Conservation (phyloP, 2,888 invertebrate genomes). For the Sepioteuthis lessoniana region DNA sequence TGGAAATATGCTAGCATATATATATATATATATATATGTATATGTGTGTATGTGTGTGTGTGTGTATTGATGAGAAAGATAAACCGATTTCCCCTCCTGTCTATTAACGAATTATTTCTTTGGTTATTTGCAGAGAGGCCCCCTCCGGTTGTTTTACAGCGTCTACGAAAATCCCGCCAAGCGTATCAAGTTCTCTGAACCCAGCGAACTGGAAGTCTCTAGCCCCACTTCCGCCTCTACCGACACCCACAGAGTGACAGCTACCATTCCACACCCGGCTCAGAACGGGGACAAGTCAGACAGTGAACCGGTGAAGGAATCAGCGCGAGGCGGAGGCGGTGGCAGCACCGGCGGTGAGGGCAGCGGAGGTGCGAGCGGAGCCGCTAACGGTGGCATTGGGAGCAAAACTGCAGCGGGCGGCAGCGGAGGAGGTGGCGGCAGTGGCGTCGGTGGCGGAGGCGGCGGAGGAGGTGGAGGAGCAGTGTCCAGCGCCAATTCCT, state of each 20-base stretch:
- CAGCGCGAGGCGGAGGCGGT: background rate
- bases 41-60: no score
- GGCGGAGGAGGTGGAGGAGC: background rate
- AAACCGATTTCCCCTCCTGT: background rate
- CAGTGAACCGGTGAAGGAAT: slow-evolving; percentile 44
- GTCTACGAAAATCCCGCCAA: slow-evolving; percentile 66
- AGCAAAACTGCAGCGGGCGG: background rate
- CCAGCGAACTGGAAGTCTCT: slow-evolving; percentile 40
- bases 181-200: slow-evolving; percentile 49
- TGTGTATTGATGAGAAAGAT: no score
- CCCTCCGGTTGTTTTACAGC: slow-evolving; percentile 80
- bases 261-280: slow-evolving; percentile 46
- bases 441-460: background rate
- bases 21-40: no score
- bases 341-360: background rate
- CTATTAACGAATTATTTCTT: background rate
- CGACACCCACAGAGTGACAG: slow-evolving; percentile 39
- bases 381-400: slow-evolving; percentile 1
- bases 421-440: background rate
- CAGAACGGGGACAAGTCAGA: slow-evolving; percentile 44
- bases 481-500: background rate
- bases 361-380: background rate
- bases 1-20: no score
- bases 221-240: slow-evolving; percentile 46
- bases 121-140: slow-evolving; percentile 78